Base-by-base conservation (phyloP, 2,888 invertebrate species). In the Xanthorhoe designata region DNA sequence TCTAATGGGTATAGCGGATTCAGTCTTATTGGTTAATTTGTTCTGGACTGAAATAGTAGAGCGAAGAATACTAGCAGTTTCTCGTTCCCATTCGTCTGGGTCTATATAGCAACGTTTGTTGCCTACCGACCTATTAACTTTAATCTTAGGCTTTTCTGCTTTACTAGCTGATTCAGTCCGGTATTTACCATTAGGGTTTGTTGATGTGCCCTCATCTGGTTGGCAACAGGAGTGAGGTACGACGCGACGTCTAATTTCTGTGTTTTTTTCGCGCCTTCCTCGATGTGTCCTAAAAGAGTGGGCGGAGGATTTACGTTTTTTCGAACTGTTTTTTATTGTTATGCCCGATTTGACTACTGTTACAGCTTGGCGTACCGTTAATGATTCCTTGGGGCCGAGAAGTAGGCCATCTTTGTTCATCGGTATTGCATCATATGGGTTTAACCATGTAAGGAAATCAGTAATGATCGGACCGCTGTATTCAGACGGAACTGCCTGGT, bases 401-500 rank as follows among this genome's bases (percentile, higher is more conserved):
- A 90, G 67, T 35, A 93, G 78, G 38, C 91, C 91, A 45, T 91
- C 89, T 73, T 87, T 91, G 69, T 89, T 87, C 47, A 83, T 88
- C 53, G 87, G 89, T 53, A 88, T 72, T 10, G 84, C 80, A 64
- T 91, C 92, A 66, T 88, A 94, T 15, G 94, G 94, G 76, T 96
- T 95, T 38, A 96, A 79, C 91, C 96, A 95, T 38, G 95, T 94
- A 56, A 96, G 95, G 67, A 96, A 91, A 75, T 96, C 96, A 35
- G 95, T 95, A 70, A 96, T 96, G 13, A 96, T 94, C 0, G 96
- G 96, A 13, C 96, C 96, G 49, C 88, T 94, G 73, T 95, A 95
- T 76, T 91, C 91, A 10, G 92, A 73, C n/a, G 91, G 90, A 15
- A 91, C 80, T 0, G 90, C 83, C 66, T 86, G 85, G 55, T 90